A percentile compares a stretch with the other conserved stretches of the same genome.
These are phyloP conservation scores for Monopterus albus DNA, from an alignment of 2,113 vertebrate genomes.

Conservation along the genomic window DNA sequence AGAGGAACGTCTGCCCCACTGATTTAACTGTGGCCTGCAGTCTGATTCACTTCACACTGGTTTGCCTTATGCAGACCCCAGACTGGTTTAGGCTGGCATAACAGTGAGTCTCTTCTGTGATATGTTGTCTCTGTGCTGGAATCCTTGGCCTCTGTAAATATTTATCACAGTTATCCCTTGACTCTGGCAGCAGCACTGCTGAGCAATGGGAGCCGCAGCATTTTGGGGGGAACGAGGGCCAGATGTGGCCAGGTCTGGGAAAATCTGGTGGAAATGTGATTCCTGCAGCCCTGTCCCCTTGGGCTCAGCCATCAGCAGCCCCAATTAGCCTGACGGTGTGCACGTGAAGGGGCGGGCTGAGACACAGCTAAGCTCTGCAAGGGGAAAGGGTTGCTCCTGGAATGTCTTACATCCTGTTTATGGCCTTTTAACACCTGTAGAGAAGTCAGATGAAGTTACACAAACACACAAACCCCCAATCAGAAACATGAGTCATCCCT, in stretches of 20 bases:
- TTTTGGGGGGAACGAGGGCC: constrained; percentile 11
- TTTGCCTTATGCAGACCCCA: constrained; percentile 3
- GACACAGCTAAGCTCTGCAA: constrained; percentile 29
- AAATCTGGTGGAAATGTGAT: constrained; percentile 50
- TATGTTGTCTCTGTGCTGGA: constrained; percentile 45
- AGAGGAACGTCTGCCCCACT: background rate
- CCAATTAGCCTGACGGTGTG: constrained; percentile 48
- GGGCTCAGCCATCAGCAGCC: background rate
- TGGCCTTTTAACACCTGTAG: constrained; percentile 25
- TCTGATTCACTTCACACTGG: background rate
- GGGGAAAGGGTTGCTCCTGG: constrained; percentile 35
- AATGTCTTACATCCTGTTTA: constrained; percentile 47
- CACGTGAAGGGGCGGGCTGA: constrained; percentile 26
- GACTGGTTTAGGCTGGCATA: background rate
- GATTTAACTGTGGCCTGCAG: background rate
- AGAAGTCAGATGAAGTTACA: constrained; percentile 2
- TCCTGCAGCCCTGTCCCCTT: constrained; percentile 15
- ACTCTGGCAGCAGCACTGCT: constrained; percentile 37
- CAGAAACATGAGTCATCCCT: background rate
- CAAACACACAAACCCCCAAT: background rate
- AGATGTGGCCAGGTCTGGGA: constrained; percentile 45
- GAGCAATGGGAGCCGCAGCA: constrained; percentile 15
- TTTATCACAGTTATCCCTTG: constrained; percentile 59
- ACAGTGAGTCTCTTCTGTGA: constrained; percentile 31
- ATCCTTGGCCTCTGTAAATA: constrained; percentile 67